Percentiles rank a stretch among this genome's conserved stretches.
Evolutionary conservation across 37 sponge, comb jelly and placozoan species (phyloP).

Genomic region (Beroe forskalii): DNA sequence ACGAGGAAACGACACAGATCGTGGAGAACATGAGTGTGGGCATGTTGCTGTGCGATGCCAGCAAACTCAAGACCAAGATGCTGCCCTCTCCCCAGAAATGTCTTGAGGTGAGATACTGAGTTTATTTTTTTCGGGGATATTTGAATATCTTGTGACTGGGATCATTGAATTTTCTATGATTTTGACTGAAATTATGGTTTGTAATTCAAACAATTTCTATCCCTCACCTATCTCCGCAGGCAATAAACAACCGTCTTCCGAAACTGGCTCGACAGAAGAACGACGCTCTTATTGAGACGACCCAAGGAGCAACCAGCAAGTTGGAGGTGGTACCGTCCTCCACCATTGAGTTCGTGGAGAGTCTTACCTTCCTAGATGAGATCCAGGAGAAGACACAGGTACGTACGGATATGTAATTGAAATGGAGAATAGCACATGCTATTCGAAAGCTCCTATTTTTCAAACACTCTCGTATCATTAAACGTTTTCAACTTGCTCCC

Average conservation of each 20-base stretch:
- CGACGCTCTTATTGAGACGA: conserved; percentile 75
- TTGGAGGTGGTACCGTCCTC: conserved; percentile 81
- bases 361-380: conserved; percentile 83
- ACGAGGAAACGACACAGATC: conserved; percentile 72
- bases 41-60: conserved; percentile 79
- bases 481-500: no score
- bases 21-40: conserved; percentile 81
- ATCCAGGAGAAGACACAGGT: conserved; percentile 69
- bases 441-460: no score
- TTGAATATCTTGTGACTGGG: neutral
- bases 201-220: no score
- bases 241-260: conserved; percentile 81
- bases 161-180: neutral
- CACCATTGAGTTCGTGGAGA: conserved; percentile 88
- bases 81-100: conserved; percentile 89
- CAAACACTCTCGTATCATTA: no score
- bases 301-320: conserved; percentile 84
- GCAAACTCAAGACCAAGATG: conserved; percentile 76
- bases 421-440: no score
- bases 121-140: neutral
- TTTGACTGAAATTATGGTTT: neutral
- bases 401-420: no score
- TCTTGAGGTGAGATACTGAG: conserved; percentile 70
- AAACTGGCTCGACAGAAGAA: conserved; percentile 78
- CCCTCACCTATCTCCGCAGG: conserved; percentile 64